Base-by-base conservation (phyloP, 1,140 invertebrate species). In the Magallana angulata region DNA sequence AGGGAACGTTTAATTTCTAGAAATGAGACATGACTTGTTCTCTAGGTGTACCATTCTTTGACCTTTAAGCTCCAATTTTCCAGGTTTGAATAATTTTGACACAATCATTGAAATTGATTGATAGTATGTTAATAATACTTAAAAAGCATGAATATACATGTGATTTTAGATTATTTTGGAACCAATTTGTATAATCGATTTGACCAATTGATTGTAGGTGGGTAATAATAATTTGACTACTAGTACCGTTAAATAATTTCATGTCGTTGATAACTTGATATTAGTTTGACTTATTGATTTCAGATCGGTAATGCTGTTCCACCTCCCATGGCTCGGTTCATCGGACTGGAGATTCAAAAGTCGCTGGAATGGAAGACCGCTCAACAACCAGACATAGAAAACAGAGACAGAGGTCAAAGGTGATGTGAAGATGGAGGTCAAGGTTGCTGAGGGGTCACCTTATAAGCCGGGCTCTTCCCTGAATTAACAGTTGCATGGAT, bases 241-340 rank as follows among this genome's bases (percentile, higher is more conserved):
- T 48, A 48, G 36, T 48, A 48, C 36, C 36, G 5, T 4, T 48
- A 48, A 48, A 48, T 48, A 48, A 48, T 48, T 48, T 48, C 36
- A 48, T 4, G 36, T 48, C 36, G 5, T 48, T 48, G 5, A 24
- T 24, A 24, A 24, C 24, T 1, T 24, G 24, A 48, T 48, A 48
- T 48, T 48, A 48, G 36, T 48, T 48, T 48, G 3, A 48, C 36
- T 48, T 48, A 48, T 48, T 48, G 36, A 48, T 87, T 90, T 9
- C 93, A 95, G 95, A 96, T 97, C 93, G 98, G 98, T 16, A 98
- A 98, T 95, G 97, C 97, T 18, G 97, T 98, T 0, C 97, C 98
- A 9, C 97, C 97, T 3, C 97, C 97, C 1, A 95, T 98, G 90
- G 97, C 96, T 68, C 95, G 95, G 85, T 97, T 97, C 0, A 95